These are phyloP conservation scores for Drosophila baimaii DNA, from an alignment of 1,140 invertebrate genomes.

Conservation along the genomic window DNA sequence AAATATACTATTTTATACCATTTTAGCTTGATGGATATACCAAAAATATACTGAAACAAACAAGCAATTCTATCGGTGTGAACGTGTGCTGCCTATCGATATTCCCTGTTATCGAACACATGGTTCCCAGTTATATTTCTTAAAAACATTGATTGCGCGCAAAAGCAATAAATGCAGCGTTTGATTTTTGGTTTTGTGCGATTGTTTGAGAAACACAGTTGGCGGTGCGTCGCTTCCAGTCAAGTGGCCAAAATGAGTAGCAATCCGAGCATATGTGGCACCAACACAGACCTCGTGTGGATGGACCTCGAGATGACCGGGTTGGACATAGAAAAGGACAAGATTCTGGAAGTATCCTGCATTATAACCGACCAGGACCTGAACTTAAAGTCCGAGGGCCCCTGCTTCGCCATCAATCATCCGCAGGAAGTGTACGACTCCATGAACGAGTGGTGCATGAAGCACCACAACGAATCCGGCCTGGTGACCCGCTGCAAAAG, in stretches of 20 bases:
- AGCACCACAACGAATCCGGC: conserved; percentile 90
- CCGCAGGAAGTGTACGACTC: conserved; percentile 88
- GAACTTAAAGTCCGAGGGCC: conserved; percentile 91
- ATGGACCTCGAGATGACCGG: conserved; percentile 90
- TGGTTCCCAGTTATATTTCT: neutral
- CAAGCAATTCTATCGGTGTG: no score
- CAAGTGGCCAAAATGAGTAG: conserved; percentile 33
- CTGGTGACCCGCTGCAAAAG: conserved; percentile 89
- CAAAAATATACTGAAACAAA: no score
- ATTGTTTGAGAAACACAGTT: neutral
- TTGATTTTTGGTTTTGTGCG: neutral
- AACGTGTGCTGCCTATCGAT: neutral
- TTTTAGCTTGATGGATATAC: no score
- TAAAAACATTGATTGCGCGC: neutral
- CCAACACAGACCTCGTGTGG: conserved; percentile 84
- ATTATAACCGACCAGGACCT: conserved; percentile 93
- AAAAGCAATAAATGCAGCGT: conserved; percentile 22
- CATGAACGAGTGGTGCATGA: conserved; percentile 94
- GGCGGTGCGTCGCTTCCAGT: neutral
- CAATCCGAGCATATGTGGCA: neutral
- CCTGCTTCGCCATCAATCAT: conserved; percentile 93
- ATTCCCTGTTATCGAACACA: conserved; percentile 14
- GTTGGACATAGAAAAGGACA: conserved; percentile 90
- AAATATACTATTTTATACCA: no score
- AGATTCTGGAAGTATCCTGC: conserved; percentile 95